Conservation (phyloP, 2,888 invertebrate genomes). For the Pycnomerus fuliginosus region DNA sequence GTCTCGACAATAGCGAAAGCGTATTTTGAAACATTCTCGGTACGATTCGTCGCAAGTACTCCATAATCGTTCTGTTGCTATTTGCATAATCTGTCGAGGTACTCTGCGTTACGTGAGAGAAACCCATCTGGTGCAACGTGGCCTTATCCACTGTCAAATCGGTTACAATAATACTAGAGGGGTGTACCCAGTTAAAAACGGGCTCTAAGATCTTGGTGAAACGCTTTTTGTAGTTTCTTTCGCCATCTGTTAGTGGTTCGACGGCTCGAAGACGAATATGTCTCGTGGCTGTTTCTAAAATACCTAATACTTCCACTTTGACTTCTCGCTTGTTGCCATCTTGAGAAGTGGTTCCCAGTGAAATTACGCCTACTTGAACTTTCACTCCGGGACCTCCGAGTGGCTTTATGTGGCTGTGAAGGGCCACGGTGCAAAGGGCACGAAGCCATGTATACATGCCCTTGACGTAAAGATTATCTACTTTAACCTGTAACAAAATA, state of each 20-base stretch:
- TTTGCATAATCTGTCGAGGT: constrained; percentile 53
- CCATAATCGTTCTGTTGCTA: constrained; percentile 67
- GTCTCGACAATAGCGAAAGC: constrained; percentile 74
- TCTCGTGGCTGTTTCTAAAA: constrained; percentile 73
- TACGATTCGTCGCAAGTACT: constrained; percentile 80
- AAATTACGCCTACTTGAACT: constrained; percentile 82
- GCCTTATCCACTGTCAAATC: constrained; percentile 83
- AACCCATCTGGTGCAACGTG: constrained; percentile 76
- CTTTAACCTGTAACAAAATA: constrained; percentile 54
- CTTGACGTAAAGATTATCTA: constrained; percentile 68
- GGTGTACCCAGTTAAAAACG: constrained; percentile 75
- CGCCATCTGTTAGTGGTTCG: constrained; percentile 76
- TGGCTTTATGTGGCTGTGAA: constrained; percentile 73
- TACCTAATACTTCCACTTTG: constrained; percentile 85
- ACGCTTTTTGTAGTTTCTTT: constrained; percentile 76
- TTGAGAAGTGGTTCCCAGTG: constrained; percentile 82
- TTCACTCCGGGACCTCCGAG: constrained; percentile 72
- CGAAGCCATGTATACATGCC: constrained; percentile 71
- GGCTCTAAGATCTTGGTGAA: constrained; percentile 81
- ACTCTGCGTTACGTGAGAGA: constrained; percentile 69
- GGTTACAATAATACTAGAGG: constrained; percentile 73
- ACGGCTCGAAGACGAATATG: constrained; percentile 76
- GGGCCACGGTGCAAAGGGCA: constrained; percentile 75
- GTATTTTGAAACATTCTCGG: constrained; percentile 92
- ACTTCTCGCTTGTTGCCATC: constrained; percentile 66